Percentiles rank a stretch among this genome's conserved stretches.
Evolutionary conservation across 37 sponge, comb jelly and placozoan genomes (phyloP).

Genomic region (Spongia lamella): DNA sequence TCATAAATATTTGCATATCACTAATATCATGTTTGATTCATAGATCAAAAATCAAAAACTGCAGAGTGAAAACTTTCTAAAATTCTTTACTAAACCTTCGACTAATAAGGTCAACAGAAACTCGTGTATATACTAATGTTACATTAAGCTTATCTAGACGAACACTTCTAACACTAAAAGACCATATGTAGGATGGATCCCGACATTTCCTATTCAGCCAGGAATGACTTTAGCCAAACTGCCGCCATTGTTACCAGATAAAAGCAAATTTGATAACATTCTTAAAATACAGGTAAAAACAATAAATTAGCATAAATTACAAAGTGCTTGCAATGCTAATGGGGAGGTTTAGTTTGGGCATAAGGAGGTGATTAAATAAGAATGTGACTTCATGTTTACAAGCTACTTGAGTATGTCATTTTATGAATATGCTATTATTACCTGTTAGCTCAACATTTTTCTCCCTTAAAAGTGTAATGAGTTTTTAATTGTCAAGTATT

Average conservation of each 20-base stretch:
- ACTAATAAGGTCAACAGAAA: conserved; percentile 26
- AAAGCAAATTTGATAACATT: conserved; percentile 24
- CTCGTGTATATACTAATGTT: neutral
- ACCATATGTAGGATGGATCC: neutral
- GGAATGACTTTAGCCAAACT: conserved; percentile 38
- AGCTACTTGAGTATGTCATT: too few relatives aligned
- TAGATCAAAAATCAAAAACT: conserved; percentile 37
- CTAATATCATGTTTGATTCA: neutral
- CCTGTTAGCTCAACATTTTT: too few relatives aligned
- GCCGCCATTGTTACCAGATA: conserved; percentile 29
- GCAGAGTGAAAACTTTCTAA: conserved; percentile 20
- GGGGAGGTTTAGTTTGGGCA: too few relatives aligned
- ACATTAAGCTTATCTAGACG: neutral
- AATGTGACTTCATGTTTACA: too few relatives aligned
- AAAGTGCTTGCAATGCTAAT: too few relatives aligned
- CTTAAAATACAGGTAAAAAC: conserved; percentile 14
- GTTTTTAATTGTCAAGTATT: too few relatives aligned
- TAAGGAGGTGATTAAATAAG: too few relatives aligned
- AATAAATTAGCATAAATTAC: too few relatives aligned
- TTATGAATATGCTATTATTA: too few relatives aligned
- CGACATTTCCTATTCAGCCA: conserved; percentile 39
- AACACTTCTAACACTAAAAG: neutral
- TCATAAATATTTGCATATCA: neutral
- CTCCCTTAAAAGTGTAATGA: too few relatives aligned
- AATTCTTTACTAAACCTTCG: conserved; percentile 36